Percentiles rank a stretch among this genome's conserved stretches.
Conservation (phyloP, 2,888 invertebrate species). For the Carcina quercana region DNA sequence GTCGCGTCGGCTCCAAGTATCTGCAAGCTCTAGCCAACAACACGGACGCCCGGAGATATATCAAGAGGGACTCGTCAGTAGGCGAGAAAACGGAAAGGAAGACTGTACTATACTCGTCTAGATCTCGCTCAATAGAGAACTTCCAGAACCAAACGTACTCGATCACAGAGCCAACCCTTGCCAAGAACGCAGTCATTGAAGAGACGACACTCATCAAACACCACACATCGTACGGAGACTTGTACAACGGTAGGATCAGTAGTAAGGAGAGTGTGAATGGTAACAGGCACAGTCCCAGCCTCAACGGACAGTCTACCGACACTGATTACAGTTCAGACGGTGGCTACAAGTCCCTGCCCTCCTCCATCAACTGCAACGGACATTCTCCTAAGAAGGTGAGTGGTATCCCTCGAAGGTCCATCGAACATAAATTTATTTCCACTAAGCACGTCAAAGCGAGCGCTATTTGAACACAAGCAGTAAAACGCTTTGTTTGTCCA, state of each 20-base stretch:
- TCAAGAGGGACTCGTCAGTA: slow-evolving; percentile 55
- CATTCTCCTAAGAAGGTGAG: slow-evolving; percentile 59
- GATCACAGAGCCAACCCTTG: slow-evolving; percentile 34
- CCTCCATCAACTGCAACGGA: slow-evolving; percentile 58
- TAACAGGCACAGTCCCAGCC: slow-evolving; percentile 54
- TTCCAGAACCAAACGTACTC: slow-evolving; percentile 50
- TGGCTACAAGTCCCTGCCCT: slow-evolving; percentile 69
- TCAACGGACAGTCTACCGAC: slow-evolving; percentile 63
- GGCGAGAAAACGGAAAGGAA: slow-evolving; percentile 50
- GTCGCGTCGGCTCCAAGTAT: slow-evolving; percentile 65
- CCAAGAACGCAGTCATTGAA: slow-evolving; percentile 44
- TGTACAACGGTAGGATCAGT: slow-evolving; percentile 58
- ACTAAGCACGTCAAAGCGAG: slow-evolving; percentile 64
- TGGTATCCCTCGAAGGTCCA: slow-evolving; percentile 63
- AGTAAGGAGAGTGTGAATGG: slow-evolving; percentile 62
- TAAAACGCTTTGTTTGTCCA: slow-evolving; percentile 24
- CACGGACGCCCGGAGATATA: slow-evolving; percentile 39
- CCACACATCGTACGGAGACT: slow-evolving; percentile 63
- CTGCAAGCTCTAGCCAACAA: slow-evolving; percentile 60
- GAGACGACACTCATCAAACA: slow-evolving; percentile 54
- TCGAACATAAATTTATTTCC: slow-evolving; percentile 60
- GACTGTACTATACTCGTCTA: slow-evolving; percentile 39
- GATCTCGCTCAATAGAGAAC: slow-evolving; percentile 69
- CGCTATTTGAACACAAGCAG: slow-evolving; percentile 42
- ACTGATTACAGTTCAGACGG: slow-evolving; percentile 70